Conservation (phyloP, 2,888 invertebrate genomes). For the Acronicta alni region DNA sequence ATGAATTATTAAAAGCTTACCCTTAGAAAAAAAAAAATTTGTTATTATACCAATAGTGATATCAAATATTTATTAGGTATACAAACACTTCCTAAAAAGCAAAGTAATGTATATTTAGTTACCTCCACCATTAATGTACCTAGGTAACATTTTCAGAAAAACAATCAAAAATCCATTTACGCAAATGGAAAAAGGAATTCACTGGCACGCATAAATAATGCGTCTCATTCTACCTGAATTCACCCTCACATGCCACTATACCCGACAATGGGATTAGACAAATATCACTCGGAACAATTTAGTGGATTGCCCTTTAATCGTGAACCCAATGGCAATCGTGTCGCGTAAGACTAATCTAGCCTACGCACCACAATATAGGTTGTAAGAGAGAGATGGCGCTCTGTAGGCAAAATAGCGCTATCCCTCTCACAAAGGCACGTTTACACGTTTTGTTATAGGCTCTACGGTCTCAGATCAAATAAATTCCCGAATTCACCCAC, state of each 20-base stretch:
- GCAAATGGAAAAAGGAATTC: slow-evolving; percentile 10
- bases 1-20: too few species aligned
- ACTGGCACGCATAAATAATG: slow-evolving; percentile 19
- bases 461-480: slow-evolving; percentile 10
- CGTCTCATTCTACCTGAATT: slow-evolving; percentile 9
- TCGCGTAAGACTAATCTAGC: slow-evolving; percentile 11
- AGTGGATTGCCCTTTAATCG: slow-evolving; percentile 26
- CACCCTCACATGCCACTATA: background rate
- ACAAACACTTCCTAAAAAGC: background rate
- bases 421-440: too few species aligned
- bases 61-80: too few species aligned
- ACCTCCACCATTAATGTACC: background rate
- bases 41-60: too few species aligned
- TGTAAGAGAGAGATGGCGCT: too few species aligned
- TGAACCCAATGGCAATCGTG: slow-evolving; percentile 14
- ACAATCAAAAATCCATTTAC: slow-evolving; percentile 19
- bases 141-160: background rate
- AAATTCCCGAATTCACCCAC: slow-evolving; percentile 7
- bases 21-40: too few species aligned
- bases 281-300: slow-evolving; percentile 28
- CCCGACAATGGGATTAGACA: slow-evolving; percentile 4
- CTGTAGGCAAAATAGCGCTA: too few species aligned
- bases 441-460: too few species aligned
- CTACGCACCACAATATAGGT: too few species aligned
- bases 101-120: too few species aligned